Evolutionary conservation across 2,888 invertebrate species (phyloP).

Genomic region (Euplexia lucipara): DNA sequence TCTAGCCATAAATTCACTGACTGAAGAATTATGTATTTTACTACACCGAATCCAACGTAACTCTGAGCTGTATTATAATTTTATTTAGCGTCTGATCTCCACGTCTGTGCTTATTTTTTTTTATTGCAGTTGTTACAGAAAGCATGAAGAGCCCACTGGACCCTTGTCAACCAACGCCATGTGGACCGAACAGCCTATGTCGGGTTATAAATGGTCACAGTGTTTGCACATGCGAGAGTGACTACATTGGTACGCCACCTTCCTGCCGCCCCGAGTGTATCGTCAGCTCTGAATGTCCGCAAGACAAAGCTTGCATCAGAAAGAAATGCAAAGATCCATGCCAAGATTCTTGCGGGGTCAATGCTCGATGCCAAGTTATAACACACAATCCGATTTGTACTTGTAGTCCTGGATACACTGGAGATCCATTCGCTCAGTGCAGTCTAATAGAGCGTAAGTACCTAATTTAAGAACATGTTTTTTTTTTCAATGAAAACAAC

Average conservation of each 20-base stretch:
- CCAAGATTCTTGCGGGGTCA: constrained; percentile 95
- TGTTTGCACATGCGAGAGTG: constrained; percentile 94
- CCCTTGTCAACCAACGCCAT: constrained; percentile 96
- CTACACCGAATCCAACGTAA: not conserved
- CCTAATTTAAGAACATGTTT: too few species aligned
- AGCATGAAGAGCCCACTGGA: constrained; percentile 79
- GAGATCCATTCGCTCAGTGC: constrained; percentile 95
- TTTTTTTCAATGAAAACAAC: too few species aligned
- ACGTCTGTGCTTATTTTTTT: not conserved
- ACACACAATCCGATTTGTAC: constrained; percentile 97
- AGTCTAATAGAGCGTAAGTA: constrained; percentile 92
- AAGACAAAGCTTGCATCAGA: constrained; percentile 95
- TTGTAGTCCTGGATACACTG: constrained; percentile 94
- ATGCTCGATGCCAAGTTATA: constrained; percentile 95
- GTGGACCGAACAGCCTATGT: constrained; percentile 96
- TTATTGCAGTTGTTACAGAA: constrained; percentile 70
- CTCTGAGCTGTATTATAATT: constrained; percentile 3
- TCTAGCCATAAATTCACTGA: too few species aligned
- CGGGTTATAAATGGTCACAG: constrained; percentile 94
- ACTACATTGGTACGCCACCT: constrained; percentile 95
- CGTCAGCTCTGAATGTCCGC: constrained; percentile 95
- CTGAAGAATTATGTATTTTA: too few species aligned
- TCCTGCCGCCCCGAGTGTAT: constrained; percentile 96
- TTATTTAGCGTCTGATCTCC: not conserved
- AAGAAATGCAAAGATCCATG: constrained; percentile 96